Base-by-base conservation (phyloP, 2,113 vertebrate genomes). In the Leptobrachium ailaonicum region DNA sequence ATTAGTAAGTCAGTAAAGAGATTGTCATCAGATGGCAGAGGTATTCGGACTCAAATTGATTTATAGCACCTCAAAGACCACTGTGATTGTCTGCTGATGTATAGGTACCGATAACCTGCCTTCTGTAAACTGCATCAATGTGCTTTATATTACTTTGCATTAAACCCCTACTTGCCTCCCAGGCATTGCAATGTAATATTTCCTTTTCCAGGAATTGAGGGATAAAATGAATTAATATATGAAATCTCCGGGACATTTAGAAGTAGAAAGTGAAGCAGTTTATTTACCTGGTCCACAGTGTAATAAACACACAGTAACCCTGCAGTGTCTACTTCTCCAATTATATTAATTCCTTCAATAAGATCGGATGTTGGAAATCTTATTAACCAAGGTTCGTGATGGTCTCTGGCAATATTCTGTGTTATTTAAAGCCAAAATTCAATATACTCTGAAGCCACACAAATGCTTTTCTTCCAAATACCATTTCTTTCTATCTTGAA, bases 121-220 rank as follows among this genome's bases (percentile, higher is more conserved):
- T 67, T 67, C 45, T 76, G 74, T 67, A 45, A 14, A 14, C 11
- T 7, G 2, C 13, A 60, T 60, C 56, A 76, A 76, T 66, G 54
- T 76, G 45, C 74, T 64, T 32, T 76, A 67, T 76, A 76, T 76
- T 64, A 76, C 63, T 76, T 76, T 76, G 62, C 74, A 76, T 76
- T 76, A 66, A 76, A 67, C 73, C 43, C 47, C 32, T 47, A 67
- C 62, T 60, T 67, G 62, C 74, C 74, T 76, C 45, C 74, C 74
- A 66, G 62, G 74, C 63, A 67, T 32, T 66, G 62, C 44, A 76
- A 67, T 76, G 50, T 74, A 56, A 56, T 62, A 74, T 74, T 44
- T 67, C 62, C 50, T 76, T 76, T 66, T 67, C 74, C 47, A 66
- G 63, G 74, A 76, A 76, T 67, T 41, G 45, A 66, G 47, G 62